phyloP scores from a whole-genome alignment of 2,888 invertebrate species.

The Cataglyphis albicans region DNA sequence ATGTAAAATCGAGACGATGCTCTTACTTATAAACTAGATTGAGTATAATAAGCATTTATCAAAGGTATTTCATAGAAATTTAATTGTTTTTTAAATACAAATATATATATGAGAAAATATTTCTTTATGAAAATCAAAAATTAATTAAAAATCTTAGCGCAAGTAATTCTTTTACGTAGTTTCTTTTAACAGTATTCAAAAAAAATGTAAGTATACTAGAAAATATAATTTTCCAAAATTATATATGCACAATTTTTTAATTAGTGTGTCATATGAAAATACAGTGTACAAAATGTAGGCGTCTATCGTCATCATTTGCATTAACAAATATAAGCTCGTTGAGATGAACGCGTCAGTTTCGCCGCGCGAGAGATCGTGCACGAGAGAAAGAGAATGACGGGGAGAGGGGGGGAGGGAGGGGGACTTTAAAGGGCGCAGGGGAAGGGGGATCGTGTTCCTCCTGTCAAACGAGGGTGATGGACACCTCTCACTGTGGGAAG shows the following conservation, averaged over 20 bases:
- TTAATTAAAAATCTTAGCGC: not conserved
- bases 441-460: constrained; percentile 81
- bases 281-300: not conserved
- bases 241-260: not conserved
- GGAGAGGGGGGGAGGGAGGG: not conserved
- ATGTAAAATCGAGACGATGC: not conserved
- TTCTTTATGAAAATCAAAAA: not conserved
- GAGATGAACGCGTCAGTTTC: constrained; percentile 1
- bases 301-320: not conserved
- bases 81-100: not conserved
- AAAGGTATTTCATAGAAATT: not conserved
- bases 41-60: not conserved
- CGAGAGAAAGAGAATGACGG: constrained; percentile 8
- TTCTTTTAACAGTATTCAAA: not conserved
- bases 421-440: constrained; percentile 54
- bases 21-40: not conserved
- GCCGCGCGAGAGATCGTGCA: constrained; percentile 25
- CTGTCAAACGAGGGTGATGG: constrained; percentile 85
- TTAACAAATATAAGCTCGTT: not conserved
- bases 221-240: not conserved
- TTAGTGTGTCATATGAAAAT: not conserved
- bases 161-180: not conserved
- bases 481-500: constrained; percentile 85
- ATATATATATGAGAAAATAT: not conserved
- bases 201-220: not conserved